Evolutionary conservation across 2,797 vertebrate genomes (phyloP).

Genomic region (Threskiornis aethiopicus): DNA sequence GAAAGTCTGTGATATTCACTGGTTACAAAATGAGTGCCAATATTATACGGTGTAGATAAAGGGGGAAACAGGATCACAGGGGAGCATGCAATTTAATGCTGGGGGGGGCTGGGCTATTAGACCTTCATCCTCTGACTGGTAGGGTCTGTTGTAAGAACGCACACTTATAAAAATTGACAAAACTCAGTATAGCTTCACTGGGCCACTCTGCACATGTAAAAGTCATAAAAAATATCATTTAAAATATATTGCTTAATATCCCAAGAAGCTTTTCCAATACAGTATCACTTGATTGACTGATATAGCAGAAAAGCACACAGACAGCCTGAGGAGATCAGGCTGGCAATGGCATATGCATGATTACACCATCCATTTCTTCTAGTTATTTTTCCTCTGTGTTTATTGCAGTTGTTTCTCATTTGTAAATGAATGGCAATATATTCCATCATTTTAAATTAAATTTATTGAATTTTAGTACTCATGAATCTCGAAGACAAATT

Average conservation of each 20-base stretch:
- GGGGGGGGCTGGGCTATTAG: neutral
- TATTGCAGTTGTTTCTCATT: conserved; percentile 10
- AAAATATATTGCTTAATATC: conserved; percentile 27
- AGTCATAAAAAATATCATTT: neutral
- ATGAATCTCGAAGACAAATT: conserved; percentile 23
- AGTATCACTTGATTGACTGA: conserved; percentile 17
- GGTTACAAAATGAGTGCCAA: neutral
- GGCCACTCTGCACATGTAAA: neutral
- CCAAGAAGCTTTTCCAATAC: conserved; percentile 5
- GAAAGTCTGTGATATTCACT: neutral
- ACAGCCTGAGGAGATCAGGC: conserved; percentile 33
- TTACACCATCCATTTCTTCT: conserved; percentile 36
- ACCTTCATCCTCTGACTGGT: neutral
- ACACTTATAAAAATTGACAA: neutral
- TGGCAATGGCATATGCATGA: neutral
- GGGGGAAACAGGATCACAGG: neutral
- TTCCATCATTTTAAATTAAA: conserved; percentile 68
- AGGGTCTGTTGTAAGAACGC: neutral
- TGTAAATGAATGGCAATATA: conserved; percentile 40
- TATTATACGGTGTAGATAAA: neutral
- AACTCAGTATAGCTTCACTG: neutral
- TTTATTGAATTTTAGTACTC: conserved; percentile 48
- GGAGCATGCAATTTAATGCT: neutral
- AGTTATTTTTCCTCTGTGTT: conserved; percentile 11
- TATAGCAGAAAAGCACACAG: neutral